Conservation (phyloP, 1,140 invertebrate genomes). For the Ceratina australensis region DNA sequence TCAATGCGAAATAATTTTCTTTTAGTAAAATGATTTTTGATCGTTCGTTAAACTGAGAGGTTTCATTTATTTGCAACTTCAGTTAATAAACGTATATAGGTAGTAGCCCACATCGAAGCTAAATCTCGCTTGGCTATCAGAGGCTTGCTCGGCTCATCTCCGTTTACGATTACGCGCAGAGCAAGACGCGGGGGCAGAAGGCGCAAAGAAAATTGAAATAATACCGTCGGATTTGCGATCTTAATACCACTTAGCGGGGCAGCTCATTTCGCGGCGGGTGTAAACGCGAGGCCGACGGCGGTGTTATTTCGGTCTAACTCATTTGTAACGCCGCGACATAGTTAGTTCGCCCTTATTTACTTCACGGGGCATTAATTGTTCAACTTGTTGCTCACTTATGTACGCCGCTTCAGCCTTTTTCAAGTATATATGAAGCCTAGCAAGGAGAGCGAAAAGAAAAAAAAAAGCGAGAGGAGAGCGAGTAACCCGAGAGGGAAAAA, state of each 20-base stretch:
- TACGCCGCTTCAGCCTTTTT: slow-evolving; percentile 41
- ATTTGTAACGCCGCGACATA: slow-evolving; percentile 7
- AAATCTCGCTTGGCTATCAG: no score
- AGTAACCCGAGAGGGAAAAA: slow-evolving; percentile 9
- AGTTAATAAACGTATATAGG: no score
- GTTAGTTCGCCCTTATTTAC: slow-evolving; percentile 28
- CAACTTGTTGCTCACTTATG: slow-evolving; percentile 49
- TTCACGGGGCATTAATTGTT: slow-evolving; percentile 23
- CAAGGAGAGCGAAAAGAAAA: neutral
- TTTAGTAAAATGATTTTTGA: no score
- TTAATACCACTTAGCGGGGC: neutral
- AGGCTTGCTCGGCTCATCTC: no score
- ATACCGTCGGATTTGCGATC: neutral
- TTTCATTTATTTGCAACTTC: no score
- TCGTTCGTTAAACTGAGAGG: no score
- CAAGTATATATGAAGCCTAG: slow-evolving; percentile 8
- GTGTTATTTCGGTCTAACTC: neutral
- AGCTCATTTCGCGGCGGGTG: neutral
- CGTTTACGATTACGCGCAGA: neutral
- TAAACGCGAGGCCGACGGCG: neutral
- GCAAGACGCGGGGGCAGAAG: neutral
- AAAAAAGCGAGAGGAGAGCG: slow-evolving; percentile 10
- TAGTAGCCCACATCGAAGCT: no score
- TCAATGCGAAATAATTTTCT: no score
- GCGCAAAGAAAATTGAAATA: neutral